These are phyloP conservation scores for Eristalinus aeneus DNA, from an alignment of 2,888 invertebrate species.

Conservation along the genomic window DNA sequence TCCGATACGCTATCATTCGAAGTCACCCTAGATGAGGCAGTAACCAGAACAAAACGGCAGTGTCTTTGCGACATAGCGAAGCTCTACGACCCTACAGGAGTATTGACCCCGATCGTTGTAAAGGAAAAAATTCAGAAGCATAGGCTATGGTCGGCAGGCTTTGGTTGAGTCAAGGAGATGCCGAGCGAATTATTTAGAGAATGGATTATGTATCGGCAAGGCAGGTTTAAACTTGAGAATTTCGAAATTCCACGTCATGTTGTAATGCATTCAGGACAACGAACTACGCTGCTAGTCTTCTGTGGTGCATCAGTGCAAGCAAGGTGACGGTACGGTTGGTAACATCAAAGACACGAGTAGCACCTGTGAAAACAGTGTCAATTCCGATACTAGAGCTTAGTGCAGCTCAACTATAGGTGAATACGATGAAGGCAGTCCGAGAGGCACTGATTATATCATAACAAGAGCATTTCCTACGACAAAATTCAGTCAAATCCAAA, in stretches of 20 bases:
- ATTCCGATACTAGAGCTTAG: conserved; percentile 29
- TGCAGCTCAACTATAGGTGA: conserved; percentile 22
- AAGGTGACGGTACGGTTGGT: neutral
- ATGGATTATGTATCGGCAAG: conserved; percentile 9
- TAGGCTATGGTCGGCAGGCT: conserved; percentile 30
- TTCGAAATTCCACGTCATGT: conserved; percentile 14
- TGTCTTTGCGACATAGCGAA: conserved; percentile 29
- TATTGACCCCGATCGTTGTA: conserved; percentile 22
- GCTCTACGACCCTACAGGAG: conserved; percentile 23
- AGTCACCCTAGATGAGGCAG: too few species aligned
- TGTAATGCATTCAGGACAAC: too few species aligned
- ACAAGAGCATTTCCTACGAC: conserved; percentile 18
- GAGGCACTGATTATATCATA: conserved; percentile 6
- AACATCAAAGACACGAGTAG: conserved; percentile 9
- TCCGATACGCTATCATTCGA: too few species aligned
- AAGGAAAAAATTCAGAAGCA: conserved; percentile 34
- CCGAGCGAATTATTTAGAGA: conserved; percentile 1
- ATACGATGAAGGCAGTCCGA: conserved; percentile 21
- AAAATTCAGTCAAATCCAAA: conserved; percentile 5
- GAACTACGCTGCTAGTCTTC: too few species aligned
- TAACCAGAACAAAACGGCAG: conserved; percentile 13
- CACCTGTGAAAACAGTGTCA: neutral
- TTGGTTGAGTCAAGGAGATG: conserved; percentile 29
- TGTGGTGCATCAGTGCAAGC: too few species aligned
- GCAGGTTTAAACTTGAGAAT: conserved; percentile 5